These are phyloP conservation scores for Craseonycteris thonglongyai DNA, from an alignment of 2,113 vertebrate species.

Conservation along the genomic window DNA sequence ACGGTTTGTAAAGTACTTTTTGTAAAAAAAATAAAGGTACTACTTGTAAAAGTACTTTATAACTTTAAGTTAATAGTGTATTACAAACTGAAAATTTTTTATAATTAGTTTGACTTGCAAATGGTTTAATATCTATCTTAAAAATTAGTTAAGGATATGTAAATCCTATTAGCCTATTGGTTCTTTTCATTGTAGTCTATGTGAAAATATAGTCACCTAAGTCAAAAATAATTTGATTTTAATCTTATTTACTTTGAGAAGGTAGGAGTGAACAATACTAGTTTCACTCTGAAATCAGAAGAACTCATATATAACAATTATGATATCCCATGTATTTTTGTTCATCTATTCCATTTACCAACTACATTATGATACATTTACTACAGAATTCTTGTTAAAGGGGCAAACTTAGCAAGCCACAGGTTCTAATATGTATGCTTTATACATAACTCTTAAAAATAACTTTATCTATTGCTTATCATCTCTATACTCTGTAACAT, in stretches of 20 bases:
- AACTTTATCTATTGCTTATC: background rate
- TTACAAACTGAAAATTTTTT: conserved; percentile 1
- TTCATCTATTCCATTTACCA: background rate
- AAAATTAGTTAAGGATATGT: background rate
- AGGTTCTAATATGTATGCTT: background rate
- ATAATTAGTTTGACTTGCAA: conserved; percentile 18
- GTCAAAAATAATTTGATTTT: too few relatives aligned
- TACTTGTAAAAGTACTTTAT: conserved; percentile 14
- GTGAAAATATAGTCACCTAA: background rate
- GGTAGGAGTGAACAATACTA: background rate
- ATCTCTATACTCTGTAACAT: conserved; percentile 36
- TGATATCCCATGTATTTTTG: background rate
- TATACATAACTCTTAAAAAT: background rate
- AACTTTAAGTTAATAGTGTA: conserved; percentile 31
- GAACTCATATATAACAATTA: background rate
- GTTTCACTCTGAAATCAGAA: background rate
- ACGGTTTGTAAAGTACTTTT: conserved; percentile 1
- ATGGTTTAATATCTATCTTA: conserved; percentile 23
- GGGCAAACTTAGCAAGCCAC: background rate
- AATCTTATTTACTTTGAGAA: background rate
- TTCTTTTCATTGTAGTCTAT: background rate
- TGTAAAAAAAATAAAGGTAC: background rate
- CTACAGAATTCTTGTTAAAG: background rate
- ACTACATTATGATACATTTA: background rate
- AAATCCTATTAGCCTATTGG: background rate